These are phyloP conservation scores for Ctenomys sociabilis DNA, from an alignment of 2,113 vertebrate genomes.

Conservation along the genomic window DNA sequence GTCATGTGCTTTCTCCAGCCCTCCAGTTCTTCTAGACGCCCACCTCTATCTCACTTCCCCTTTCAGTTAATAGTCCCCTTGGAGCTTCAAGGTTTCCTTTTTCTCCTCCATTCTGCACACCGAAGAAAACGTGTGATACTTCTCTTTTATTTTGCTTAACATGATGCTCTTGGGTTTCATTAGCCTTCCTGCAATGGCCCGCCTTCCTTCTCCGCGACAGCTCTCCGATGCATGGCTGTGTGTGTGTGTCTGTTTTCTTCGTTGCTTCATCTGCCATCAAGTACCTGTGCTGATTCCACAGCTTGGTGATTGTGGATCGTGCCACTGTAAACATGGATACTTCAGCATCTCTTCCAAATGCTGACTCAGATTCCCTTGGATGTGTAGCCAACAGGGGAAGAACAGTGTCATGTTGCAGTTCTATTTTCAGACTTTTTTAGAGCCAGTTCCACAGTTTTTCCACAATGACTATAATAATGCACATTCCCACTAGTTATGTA, in stretches of 20 bases:
- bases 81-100: background rate
- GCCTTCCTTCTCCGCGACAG: background rate
- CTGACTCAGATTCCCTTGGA: background rate
- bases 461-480: background rate
- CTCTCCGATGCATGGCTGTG: background rate
- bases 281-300: too few species aligned
- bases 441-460: background rate
- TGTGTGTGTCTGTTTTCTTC: background rate
- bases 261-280: background rate
- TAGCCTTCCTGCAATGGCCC: background rate
- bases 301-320: background rate
- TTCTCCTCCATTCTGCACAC: background rate
- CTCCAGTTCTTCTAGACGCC: background rate
- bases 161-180: background rate
- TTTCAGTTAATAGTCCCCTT: background rate
- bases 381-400: background rate
- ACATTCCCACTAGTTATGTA: background rate
- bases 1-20: background rate
- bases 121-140: background rate
- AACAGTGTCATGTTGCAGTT: background rate
- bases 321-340: background rate
- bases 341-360: background rate
- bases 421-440: background rate
- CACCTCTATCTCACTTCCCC: background rate
- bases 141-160: background rate